Base-by-base conservation (phyloP, 1,140 invertebrate genomes). In the Drosophila bocki region DNA sequence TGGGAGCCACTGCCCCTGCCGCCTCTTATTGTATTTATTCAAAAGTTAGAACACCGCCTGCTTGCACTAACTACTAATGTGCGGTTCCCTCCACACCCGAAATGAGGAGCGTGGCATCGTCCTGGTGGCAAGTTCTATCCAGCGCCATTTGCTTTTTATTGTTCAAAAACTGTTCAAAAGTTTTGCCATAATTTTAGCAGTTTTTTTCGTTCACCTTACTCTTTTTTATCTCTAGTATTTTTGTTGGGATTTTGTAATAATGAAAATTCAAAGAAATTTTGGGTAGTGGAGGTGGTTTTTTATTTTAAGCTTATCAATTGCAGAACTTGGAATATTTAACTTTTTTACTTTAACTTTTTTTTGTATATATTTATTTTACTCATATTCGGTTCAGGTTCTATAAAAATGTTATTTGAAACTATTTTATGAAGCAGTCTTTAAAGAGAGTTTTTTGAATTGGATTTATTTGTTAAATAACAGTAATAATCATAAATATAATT, bases 1-100 rank as follows among this genome's bases (percentile, higher is more conserved):
- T 19, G 51, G 51, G 71, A 60, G 50, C 57, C 50, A 12, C 56
- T 54, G 33, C 47, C 35, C 22, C 39, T 17, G 8, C 32, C 41
- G 9, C 53, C 63, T 22, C 35, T 51, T 87, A 88, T 87, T 87
- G 83, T 87, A 88, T 87, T 87, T 87, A 87, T 87, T 87, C 77
- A 88, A 87, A 87, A 87, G 83, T 87, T 87, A 80, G 84, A 60
- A 68, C 78, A 82, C 69, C 80, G 85, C 81, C 85, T 90, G 85
- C 85, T 88, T 85, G 85, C 85, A 84, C 85, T 88, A 90, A 88
- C 85, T 88, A 88, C 85, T 88, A 90, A 90, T 88, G 78, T 90
- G 85, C 85, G 85, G 85, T 90, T 78, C 53, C 60, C 61, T 61
- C 48, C 60, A 39, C 32, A 37, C 39, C 11, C 62, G 51, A 32